Evolutionary conservation across 2,888 invertebrate genomes (phyloP).

Genomic region (Sesia bembeciformis): DNA sequence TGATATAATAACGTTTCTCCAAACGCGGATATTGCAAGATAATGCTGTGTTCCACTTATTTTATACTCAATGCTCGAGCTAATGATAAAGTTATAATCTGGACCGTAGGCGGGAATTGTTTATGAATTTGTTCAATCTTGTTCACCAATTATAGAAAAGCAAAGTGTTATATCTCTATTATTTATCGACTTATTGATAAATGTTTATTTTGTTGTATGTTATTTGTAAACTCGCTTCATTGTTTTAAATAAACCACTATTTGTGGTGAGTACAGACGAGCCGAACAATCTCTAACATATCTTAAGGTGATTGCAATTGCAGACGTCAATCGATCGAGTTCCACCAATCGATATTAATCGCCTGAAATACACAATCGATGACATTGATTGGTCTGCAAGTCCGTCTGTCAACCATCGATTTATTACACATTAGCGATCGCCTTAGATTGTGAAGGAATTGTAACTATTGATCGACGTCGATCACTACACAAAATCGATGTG

Average conservation of each 20-base stretch:
- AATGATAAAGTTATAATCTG: slow-evolving; percentile 35
- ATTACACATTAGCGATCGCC: too few relatives aligned
- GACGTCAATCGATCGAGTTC: too few relatives aligned
- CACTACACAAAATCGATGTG: too few relatives aligned
- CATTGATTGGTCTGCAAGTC: too few relatives aligned
- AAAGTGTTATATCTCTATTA: slow-evolving; percentile 4
- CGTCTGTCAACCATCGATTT: too few relatives aligned
- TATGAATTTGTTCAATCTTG: slow-evolving; percentile 26
- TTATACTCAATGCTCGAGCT: slow-evolving; percentile 33
- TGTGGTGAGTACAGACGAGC: not conserved
- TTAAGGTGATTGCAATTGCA: too few relatives aligned
- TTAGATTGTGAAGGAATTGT: too few relatives aligned
- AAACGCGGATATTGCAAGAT: slow-evolving; percentile 46
- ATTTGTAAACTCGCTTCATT: not conserved
- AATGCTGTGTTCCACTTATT: slow-evolving; percentile 50
- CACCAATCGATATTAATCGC: too few relatives aligned
- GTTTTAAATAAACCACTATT: not conserved
- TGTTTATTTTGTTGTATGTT: not conserved
- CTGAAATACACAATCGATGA: too few relatives aligned
- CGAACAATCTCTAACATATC: too few relatives aligned
- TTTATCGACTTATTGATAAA: slow-evolving; percentile 6
- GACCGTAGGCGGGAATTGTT: slow-evolving; percentile 31
- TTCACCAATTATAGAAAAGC: slow-evolving; percentile 10
- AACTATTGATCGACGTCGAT: too few relatives aligned
- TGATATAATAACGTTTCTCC: slow-evolving; percentile 45